Evolutionary conservation across 2,888 invertebrate genomes (phyloP), one percentile per base, ranked within the genome.

Genomic region (Galeruca laticollis): DNA sequence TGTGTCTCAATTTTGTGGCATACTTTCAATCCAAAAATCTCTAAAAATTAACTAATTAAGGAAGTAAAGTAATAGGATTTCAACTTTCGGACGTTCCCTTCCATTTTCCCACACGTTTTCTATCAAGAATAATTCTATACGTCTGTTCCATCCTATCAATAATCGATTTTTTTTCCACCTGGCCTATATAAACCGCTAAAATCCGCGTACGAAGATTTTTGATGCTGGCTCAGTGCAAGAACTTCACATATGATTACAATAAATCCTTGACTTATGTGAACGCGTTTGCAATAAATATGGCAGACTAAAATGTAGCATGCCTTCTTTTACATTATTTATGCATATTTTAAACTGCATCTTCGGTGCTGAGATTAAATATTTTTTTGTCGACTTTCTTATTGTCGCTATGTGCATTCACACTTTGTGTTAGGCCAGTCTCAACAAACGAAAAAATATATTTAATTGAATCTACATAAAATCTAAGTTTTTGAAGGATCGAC

Each of bases 281-380:
- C 76, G 77, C 80, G 76, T 70, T 75, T 77, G 75, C 73, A 78
- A 80, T 81, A 80, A 82, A 80, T 81, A 81, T 76, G 78, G 78
- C 77, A 76, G 77, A 74, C 78, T 79, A 78, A 80, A 80, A 79
- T 79, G 79, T 80, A 82, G 79, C 80, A 76, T 80, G 81, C 79
- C 78, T 80, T 79, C 79, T 79, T 81, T 79, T 79, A 75, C 69
- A 79, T 74, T 76, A 78, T 77, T 76, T 76, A 73, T 75, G 77
- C 76, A 75, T 74, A 76, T 81, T 79, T 81, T 79, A 78, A 80
- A 75, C 76, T 76, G 76, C 76, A 68, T 75, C 75, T 60, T 64
- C 63, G 35, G 64, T 65, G 69, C 70, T 67, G 73, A 71, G 74
- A 71, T 74, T 73, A 68, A 74, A 65, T 59, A 47, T 60, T 74